Evolutionary conservation across 2,797 vertebrate genomes (phyloP), one percentile per base, ranked within the genome.

Genomic region (Girardinus metallicus): DNA sequence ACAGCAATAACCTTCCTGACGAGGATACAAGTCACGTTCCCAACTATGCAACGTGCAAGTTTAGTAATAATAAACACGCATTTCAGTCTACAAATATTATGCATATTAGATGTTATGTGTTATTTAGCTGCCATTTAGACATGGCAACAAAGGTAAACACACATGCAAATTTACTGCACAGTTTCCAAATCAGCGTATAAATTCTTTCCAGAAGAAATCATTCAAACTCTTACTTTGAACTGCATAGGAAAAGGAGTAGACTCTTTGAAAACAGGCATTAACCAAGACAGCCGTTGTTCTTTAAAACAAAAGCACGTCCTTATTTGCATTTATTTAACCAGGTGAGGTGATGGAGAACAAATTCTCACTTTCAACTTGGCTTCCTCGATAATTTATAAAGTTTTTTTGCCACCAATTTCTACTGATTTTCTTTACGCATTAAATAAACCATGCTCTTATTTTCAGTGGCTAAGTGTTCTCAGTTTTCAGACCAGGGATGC

Each of bases 1-100:
- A 73, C 26, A 34, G 76, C 82, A 83, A 75, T 75, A 76, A 74
- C 34, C 53, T 36, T 36, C 51, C 44, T 73, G 74, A 85, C 70
- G 34, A n/a, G 16, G 66, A 64, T 60, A 62, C 55, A 1, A 57
- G 39, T 46, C n/a, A 29, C 49, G 57, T 72, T 29, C 60, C 1
- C 1, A 3, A 15, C 26, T 7, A 75, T 76, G 11, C n/a, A 70
- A 78, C 64, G 70, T 12, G 43, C 29, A 0, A 76, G 41, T 44
- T 75, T 46, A 43, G 39, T 26, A 43, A 70, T 68, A 39, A 66
- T 75, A 23, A 49, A 13, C 46, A 34, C 31, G 7, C 6, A 10
- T 74, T 55, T 26, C 8, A 60, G 36, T 11, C 12, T 41, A 26
- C 26, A 41, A 66, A 66, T 26, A 5, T 5, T 0, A 12, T 26